phyloP scores from a whole-genome alignment of 1,140 invertebrate genomes.

The Drosophila fuyamai region DNA sequence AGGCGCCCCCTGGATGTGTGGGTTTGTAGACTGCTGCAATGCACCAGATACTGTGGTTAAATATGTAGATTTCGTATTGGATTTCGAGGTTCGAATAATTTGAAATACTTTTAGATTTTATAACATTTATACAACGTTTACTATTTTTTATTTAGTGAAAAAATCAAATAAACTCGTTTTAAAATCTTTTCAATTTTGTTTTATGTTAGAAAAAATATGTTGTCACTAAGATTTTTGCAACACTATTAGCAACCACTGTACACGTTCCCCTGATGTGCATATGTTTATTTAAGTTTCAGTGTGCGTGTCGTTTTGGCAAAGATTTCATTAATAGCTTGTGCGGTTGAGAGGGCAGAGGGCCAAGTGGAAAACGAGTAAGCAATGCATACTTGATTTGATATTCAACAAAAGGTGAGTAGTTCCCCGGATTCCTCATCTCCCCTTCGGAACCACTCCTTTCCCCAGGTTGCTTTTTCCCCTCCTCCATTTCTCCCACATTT shows the following conservation, averaged over 20 bases:
- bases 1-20: slow-evolving; percentile 32
- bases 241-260: slow-evolving; percentile 5
- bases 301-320: slow-evolving; percentile 70
- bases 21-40: slow-evolving; percentile 8
- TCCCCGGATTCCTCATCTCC: background rate
- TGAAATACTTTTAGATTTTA: no score
- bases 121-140: no score
- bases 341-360: slow-evolving; percentile 26
- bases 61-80: background rate
- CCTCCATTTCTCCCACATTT: slow-evolving; percentile 2
- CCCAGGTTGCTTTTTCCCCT: background rate
- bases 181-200: no score
- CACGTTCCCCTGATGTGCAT: background rate
- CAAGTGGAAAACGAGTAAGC: slow-evolving; percentile 13
- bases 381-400: slow-evolving; percentile 64
- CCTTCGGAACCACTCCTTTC: background rate
- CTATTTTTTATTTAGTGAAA: no score
- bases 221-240: background rate
- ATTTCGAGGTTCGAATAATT: background rate
- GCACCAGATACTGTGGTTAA: slow-evolving; percentile 21
- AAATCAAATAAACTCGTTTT: no score
- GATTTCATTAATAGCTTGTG: slow-evolving; percentile 76
- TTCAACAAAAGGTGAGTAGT: slow-evolving; percentile 55
- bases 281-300: slow-evolving; percentile 32
- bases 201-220: no score